A percentile compares a stretch with the other conserved stretches of the same genome.
Conservation (phyloP, 1,140 invertebrate species). For the Achroia grisella region DNA sequence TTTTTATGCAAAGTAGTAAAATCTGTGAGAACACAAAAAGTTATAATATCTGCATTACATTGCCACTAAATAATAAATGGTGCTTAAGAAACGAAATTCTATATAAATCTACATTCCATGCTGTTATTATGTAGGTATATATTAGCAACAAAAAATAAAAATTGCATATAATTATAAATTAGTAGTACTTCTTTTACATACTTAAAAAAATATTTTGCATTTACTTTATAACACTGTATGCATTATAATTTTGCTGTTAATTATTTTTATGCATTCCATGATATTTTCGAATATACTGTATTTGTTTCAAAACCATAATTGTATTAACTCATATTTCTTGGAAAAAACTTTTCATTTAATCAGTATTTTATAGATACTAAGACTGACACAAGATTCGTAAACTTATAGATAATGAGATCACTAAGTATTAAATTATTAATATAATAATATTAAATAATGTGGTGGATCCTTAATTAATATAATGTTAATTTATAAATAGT, state of each 20-base stretch:
- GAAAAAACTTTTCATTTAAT: conserved; percentile 32
- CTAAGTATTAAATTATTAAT: conserved; percentile 52
- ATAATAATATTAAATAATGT: conserved; percentile 32
- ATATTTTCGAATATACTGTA: conserved; percentile 23
- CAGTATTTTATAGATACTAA: conserved; percentile 68
- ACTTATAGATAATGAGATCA: conserved; percentile 58
- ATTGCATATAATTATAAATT: no score
- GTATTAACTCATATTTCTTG: conserved; percentile 21
- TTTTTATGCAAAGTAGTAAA: no score
- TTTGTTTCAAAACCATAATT: conserved; percentile 29
- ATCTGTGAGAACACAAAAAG: no score
- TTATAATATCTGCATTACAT: no score
- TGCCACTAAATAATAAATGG: neutral
- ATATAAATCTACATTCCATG: conserved; percentile 9
- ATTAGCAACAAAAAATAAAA: no score
- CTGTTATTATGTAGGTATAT: conserved; percentile 2
- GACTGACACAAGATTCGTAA: conserved; percentile 65
- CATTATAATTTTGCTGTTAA: conserved; percentile 9
- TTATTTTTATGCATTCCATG: conserved; percentile 37
- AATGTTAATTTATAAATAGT: conserved; percentile 31
- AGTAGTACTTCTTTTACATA: neutral
- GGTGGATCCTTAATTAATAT: conserved; percentile 42
- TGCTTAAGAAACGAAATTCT: conserved; percentile 8
- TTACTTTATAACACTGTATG: conserved; percentile 18
- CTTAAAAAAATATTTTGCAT: conserved; percentile 19